Base-by-base conservation (phyloP, 92 coral and sea anemone genomes). In the Desmophyllum pertusum region DNA sequence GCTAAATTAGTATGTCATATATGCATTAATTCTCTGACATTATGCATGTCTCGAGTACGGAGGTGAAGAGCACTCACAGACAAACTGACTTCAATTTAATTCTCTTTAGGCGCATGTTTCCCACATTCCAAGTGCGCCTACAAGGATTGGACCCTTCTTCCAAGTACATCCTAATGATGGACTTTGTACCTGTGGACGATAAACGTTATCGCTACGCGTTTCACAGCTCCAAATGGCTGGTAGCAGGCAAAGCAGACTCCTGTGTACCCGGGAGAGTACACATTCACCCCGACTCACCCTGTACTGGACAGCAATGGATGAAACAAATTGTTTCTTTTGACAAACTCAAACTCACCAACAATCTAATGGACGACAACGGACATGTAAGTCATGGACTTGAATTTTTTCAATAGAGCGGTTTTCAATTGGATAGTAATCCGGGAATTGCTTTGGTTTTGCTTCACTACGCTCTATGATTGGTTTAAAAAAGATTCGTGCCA, bases 231-330 rank as follows among this genome's bases (percentile, higher is more conserved):
- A 97, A 97, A 87, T 97, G 99, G 99, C 84, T 97, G 75, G 97
- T 97, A 73, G 99, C 99, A 62, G 99, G 99, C 42, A 97, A 97
- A 88, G 99, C 99, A 40, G 99, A 97, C 89, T 93, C 99, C 70
- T 94, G 97, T 86, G 99, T 97, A 55, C 99, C 99, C 45, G 99
- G 99, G 75, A 90, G 99, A 64, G 99, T 97, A 21, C 99, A 97
- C 84, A 93, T 97, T 79, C 99, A 97, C 73, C 99, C 99, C 6
- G 99, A 97, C 84, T 97, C 99, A 41, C 99, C 99, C 79, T 97
- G 99, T 65, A 97, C 99, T 75, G 99, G 99, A 42, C 94, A 95
- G 66, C 99, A 97, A 76, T 97, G 99, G 99, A 94, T 97, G 99
- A 97, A 97, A 88, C 99, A 97, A 79, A 97, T 97, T 64, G 99